These are phyloP conservation scores for Hyles euphorbiae DNA, from an alignment of 1,140 invertebrate genomes.

Conservation along the genomic window DNA sequence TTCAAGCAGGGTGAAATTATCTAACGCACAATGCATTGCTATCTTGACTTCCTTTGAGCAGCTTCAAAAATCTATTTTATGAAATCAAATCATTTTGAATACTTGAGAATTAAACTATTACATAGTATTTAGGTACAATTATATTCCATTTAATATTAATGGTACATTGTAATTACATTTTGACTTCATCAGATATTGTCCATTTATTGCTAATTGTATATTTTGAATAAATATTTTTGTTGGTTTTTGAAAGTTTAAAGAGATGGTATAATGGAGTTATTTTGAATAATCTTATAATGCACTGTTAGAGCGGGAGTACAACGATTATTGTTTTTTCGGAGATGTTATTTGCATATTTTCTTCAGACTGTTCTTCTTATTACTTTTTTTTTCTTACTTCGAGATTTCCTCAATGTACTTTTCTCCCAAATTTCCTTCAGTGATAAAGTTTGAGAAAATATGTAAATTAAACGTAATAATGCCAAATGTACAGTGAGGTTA, in stretches of 20 bases:
- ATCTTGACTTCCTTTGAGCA: constrained; percentile 11
- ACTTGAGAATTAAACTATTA: constrained; percentile 27
- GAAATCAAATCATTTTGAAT: constrained; percentile 16
- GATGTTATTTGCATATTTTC: too few species aligned
- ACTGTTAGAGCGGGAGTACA: constrained; percentile 10
- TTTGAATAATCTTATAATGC: constrained; percentile 10
- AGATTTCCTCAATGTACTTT: too few species aligned
- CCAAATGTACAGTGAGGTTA: constrained; percentile 8
- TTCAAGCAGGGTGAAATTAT: constrained; percentile 41
- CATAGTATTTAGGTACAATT: constrained; percentile 25
- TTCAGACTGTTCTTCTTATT: too few species aligned
- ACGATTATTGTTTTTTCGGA: constrained; percentile 12
- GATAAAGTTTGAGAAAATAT: neutral
- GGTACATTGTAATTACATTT: constrained; percentile 13
- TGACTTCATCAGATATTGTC: constrained; percentile 23
- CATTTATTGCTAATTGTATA: constrained; percentile 20
- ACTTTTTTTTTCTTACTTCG: too few species aligned
- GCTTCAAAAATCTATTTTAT: constrained; percentile 12
- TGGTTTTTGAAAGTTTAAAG: constrained; percentile 13
- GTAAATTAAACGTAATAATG: constrained; percentile 7
- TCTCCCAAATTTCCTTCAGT: too few species aligned
- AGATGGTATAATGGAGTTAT: constrained; percentile 11
- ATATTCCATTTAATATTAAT: constrained; percentile 25
- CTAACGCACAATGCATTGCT: constrained; percentile 42
- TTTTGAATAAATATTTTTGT: constrained; percentile 15